These are phyloP conservation scores for Agrypnus murinus DNA, from an alignment of 2,888 invertebrate species.

Conservation along the genomic window DNA sequence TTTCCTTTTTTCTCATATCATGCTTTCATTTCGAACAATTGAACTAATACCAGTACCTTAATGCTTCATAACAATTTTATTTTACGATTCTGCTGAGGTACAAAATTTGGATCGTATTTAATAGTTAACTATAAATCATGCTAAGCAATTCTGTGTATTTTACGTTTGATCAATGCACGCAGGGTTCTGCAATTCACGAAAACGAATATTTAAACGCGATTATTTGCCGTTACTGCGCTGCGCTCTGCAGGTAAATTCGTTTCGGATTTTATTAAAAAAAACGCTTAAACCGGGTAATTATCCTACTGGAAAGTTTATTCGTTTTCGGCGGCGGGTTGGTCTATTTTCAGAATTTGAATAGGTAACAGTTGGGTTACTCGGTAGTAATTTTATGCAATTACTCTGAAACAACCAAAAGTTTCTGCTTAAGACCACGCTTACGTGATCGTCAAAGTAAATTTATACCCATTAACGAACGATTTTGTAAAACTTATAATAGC, in stretches of 20 bases:
- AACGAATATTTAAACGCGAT: slow-evolving; percentile 26
- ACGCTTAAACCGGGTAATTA: slow-evolving; percentile 20
- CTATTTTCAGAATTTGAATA: slow-evolving; percentile 16
- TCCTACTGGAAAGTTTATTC: slow-evolving; percentile 18
- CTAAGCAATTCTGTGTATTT: slow-evolving; percentile 26
- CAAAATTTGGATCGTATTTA: slow-evolving; percentile 24
- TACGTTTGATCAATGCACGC: slow-evolving; percentile 35
- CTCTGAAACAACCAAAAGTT: slow-evolving; percentile 21
- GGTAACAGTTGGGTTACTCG: slow-evolving; percentile 8
- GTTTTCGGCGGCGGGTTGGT: slow-evolving; percentile 15
- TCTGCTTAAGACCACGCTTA: slow-evolving; percentile 1
- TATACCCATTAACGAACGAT: slow-evolving; percentile 1
- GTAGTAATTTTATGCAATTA: slow-evolving; percentile 29
- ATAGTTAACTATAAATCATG: slow-evolving; percentile 30
- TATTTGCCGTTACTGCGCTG: too few species aligned
- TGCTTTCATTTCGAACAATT: slow-evolving; percentile 34
- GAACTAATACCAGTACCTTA: slow-evolving; percentile 21
- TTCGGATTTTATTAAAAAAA: too few species aligned
- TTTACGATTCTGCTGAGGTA: slow-evolving; percentile 7
- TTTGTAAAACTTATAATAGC: slow-evolving; percentile 1
- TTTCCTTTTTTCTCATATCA: slow-evolving; percentile 23
- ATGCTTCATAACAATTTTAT: slow-evolving; percentile 22
- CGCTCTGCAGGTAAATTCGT: slow-evolving; percentile 35
- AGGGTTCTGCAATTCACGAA: slow-evolving; percentile 30
- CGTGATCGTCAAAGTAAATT: neutral